Evolutionary conservation across 2,888 invertebrate genomes (phyloP).

Genomic region (Drosophila nigritarsus): DNA sequence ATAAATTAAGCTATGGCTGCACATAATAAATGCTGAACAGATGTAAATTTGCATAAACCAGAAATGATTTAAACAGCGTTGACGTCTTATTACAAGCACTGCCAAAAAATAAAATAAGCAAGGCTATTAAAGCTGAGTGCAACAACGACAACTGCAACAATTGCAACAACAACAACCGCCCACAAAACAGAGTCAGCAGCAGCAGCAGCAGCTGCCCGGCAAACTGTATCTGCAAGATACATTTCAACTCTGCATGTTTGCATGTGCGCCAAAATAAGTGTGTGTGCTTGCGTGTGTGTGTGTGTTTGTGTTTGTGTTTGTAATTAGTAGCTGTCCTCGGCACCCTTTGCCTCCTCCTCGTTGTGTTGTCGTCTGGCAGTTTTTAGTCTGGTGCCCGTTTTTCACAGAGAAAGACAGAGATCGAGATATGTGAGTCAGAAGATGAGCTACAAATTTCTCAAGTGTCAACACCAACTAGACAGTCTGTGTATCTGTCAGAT

Average conservation of each 20-base stretch:
- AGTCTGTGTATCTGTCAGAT: slow-evolving; percentile 47
- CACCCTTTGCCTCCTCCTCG: slow-evolving; percentile 5
- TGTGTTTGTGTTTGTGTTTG: slow-evolving; percentile 39
- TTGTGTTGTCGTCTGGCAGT: not conserved
- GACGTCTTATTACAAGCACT: slow-evolving; percentile 76
- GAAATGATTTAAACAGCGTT: slow-evolving; percentile 69
- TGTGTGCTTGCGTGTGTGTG: not conserved
- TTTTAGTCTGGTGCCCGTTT: slow-evolving; percentile 29
- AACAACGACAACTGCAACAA: slow-evolving; percentile 25
- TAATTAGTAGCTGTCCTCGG: slow-evolving; percentile 63
- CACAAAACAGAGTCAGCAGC: slow-evolving; percentile 20
- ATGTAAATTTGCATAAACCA: slow-evolving; percentile 21
- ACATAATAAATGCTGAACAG: slow-evolving; percentile 31
- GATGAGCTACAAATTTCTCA: slow-evolving; percentile 85
- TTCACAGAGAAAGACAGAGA: slow-evolving; percentile 57
- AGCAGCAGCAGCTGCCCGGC: slow-evolving; percentile 32
- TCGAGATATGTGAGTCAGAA: slow-evolving; percentile 75
- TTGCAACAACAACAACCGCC: slow-evolving; percentile 27
- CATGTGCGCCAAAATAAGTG: slow-evolving; percentile 31
- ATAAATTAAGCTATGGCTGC: slow-evolving; percentile 7
- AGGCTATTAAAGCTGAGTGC: slow-evolving; percentile 24
- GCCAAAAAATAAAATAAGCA: slow-evolving; percentile 51
- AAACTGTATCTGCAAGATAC: slow-evolving; percentile 55
- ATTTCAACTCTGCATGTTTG: slow-evolving; percentile 33
- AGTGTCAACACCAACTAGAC: slow-evolving; percentile 84